Percentiles rank a stretch among this genome's conserved stretches.
phyloP scores from a whole-genome alignment of 2,797 vertebrate species.

The Liparis tanakae region DNA sequence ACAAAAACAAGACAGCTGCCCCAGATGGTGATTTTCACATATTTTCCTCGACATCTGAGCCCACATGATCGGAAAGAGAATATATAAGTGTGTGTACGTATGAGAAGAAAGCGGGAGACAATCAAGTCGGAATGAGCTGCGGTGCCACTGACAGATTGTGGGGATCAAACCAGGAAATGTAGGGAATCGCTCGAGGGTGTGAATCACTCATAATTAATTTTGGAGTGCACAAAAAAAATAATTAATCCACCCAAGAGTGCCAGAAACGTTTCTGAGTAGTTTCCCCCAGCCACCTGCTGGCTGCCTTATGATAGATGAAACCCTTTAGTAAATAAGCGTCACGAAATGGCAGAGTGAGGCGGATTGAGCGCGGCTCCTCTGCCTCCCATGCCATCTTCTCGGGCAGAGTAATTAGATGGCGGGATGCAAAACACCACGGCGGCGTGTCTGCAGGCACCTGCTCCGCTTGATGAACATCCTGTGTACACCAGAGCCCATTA shows the following conservation, averaged over 20 bases:
- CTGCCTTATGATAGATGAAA: slow-evolving; percentile 67
- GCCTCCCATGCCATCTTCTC: slow-evolving; percentile 60
- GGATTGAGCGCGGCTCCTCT: slow-evolving; percentile 54
- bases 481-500: slow-evolving; percentile 69
- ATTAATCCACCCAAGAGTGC: slow-evolving; percentile 57
- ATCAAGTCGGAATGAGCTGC: slow-evolving; percentile 21
- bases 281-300: slow-evolving; percentile 71
- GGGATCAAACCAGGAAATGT: slow-evolving; percentile 58
- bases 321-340: slow-evolving; percentile 73
- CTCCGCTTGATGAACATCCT: slow-evolving; percentile 71
- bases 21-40: slow-evolving; percentile 28
- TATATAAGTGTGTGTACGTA: not conserved
- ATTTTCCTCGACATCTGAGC: slow-evolving; percentile 13
- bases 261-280: slow-evolving; percentile 63
- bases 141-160: slow-evolving; percentile 51
- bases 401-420: slow-evolving; percentile 74
- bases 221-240: slow-evolving; percentile 49
- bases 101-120: slow-evolving; percentile 18
- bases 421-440: slow-evolving; percentile 59
- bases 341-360: slow-evolving; percentile 60
- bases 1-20: slow-evolving; percentile 23
- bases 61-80: not conserved
- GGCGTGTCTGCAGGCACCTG: slow-evolving; percentile 71
- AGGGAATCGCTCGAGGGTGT: slow-evolving; percentile 59
- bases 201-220: slow-evolving; percentile 72